A percentile compares a stretch with the other conserved stretches of the same genome.
Evolutionary conservation across 2,888 invertebrate genomes (phyloP).

Genomic region (Amitus sp.): DNA sequence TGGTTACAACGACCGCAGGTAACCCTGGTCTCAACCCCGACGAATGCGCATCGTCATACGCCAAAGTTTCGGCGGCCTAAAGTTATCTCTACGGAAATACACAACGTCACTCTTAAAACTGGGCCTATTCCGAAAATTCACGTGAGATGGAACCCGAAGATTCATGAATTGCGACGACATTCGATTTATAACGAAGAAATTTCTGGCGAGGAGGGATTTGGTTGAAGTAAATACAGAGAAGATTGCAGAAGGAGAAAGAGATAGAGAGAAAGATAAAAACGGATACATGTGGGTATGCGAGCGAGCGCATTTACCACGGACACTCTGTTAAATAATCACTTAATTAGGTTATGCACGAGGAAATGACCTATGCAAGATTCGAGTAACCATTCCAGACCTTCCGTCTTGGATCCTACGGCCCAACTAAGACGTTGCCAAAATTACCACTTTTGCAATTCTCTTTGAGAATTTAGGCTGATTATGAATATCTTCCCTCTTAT

Average conservation of each 20-base stretch:
- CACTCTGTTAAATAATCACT: constrained; percentile 59
- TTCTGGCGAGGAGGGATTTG: too few relatives aligned
- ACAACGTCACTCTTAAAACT: too few relatives aligned
- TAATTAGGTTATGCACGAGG: constrained; percentile 64
- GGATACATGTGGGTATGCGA: constrained; percentile 10
- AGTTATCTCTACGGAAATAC: not conserved
- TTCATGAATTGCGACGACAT: too few relatives aligned
- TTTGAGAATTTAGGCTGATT: constrained; percentile 27
- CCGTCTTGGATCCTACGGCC: constrained; percentile 36
- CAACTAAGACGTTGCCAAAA: constrained; percentile 11
- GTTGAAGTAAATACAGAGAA: not conserved
- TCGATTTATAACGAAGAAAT: too few relatives aligned
- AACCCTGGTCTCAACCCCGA: constrained; percentile 51
- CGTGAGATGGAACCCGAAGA: too few relatives aligned
- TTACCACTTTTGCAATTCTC: constrained; percentile 29
- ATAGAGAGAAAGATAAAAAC: constrained; percentile 16
- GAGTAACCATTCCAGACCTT: constrained; percentile 49
- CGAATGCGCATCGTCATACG: constrained; percentile 31
- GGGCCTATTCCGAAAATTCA: too few relatives aligned
- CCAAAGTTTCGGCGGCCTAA: constrained; percentile 9
- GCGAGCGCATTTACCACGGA: constrained; percentile 29
- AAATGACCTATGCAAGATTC: constrained; percentile 59
- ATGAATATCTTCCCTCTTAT: constrained; percentile 21
- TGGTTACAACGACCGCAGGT: constrained; percentile 64
- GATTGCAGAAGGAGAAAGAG: constrained; percentile 2